Conservation (phyloP, 2,113 vertebrate species). For the Vulpes lagopus region DNA sequence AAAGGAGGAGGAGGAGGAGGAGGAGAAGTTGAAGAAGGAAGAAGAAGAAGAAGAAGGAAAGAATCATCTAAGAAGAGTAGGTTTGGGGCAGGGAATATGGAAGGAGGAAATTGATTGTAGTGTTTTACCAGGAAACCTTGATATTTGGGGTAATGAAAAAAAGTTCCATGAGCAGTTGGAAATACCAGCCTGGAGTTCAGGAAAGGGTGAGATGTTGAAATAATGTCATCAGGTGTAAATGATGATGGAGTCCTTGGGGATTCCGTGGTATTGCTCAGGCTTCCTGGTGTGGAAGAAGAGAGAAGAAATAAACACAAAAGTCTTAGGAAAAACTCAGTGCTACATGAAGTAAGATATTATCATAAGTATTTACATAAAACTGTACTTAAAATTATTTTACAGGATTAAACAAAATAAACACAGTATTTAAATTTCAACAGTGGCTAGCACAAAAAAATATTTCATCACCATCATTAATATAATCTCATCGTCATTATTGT, state of each 20-base stretch:
- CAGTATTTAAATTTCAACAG: not conserved
- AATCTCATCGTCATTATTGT: not conserved
- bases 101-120: not conserved
- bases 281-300: not conserved
- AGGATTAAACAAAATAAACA: not conserved
- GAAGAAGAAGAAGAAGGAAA: too few relatives aligned
- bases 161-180: not conserved
- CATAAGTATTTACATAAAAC: not conserved
- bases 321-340: not conserved
- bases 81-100: not conserved
- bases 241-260: not conserved
- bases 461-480: not conserved
- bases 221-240: not conserved
- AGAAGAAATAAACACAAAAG: not conserved
- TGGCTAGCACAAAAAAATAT: not conserved
- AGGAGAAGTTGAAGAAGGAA: too few relatives aligned
- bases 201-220: not conserved
- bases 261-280: not conserved
- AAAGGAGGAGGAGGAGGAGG: too few relatives aligned
- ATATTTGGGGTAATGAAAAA: not conserved
- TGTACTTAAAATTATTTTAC: not conserved
- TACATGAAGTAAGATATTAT: not conserved
- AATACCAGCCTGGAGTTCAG: not conserved
- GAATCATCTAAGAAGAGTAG: not conserved
- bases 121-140: not conserved